Conservation (phyloP, 53 echinoderm and acorn worm species). For the Patiria pectinifera region DNA sequence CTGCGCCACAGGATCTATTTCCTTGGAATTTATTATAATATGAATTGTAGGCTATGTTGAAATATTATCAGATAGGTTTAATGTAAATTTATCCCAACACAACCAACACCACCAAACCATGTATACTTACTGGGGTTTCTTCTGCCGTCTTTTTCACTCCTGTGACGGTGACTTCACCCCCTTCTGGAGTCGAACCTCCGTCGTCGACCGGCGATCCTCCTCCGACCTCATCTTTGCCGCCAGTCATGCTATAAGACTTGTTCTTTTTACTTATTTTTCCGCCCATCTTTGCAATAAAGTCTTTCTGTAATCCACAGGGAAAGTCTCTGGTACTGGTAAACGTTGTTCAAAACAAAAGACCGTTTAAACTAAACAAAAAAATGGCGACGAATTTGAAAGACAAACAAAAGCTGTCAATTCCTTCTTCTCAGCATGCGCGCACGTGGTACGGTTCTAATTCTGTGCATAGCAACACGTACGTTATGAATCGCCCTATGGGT, state of each 20-base stretch:
- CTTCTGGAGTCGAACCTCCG: slow-evolving; percentile 31
- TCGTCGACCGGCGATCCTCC: slow-evolving; percentile 54
- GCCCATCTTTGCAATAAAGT: slow-evolving; percentile 41
- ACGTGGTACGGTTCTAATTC: slow-evolving; percentile 23
- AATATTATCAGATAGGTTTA: too few species aligned
- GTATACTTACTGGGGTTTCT: not conserved
- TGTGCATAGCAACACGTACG: slow-evolving; percentile 63
- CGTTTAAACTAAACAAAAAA: not conserved
- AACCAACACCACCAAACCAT: not conserved
- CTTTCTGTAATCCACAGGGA: not conserved
- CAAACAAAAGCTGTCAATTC: not conserved
- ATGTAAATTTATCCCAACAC: not conserved
- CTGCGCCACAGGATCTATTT: too few species aligned
- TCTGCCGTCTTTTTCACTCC: slow-evolving; percentile 56
- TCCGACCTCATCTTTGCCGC: slow-evolving; percentile 35
- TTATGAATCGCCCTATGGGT: slow-evolving; percentile 32
- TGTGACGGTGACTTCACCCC: slow-evolving; percentile 55
- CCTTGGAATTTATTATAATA: too few species aligned
- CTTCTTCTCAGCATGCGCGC: not conserved
- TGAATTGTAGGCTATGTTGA: too few species aligned
- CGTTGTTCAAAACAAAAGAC: not conserved
- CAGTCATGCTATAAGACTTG: slow-evolving; percentile 57
- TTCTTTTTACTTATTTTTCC: slow-evolving; percentile 67
- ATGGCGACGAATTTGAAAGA: not conserved
- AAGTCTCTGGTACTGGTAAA: not conserved